Conservation (phyloP, 2,888 invertebrate species). For the Nomada fabriciana region DNA sequence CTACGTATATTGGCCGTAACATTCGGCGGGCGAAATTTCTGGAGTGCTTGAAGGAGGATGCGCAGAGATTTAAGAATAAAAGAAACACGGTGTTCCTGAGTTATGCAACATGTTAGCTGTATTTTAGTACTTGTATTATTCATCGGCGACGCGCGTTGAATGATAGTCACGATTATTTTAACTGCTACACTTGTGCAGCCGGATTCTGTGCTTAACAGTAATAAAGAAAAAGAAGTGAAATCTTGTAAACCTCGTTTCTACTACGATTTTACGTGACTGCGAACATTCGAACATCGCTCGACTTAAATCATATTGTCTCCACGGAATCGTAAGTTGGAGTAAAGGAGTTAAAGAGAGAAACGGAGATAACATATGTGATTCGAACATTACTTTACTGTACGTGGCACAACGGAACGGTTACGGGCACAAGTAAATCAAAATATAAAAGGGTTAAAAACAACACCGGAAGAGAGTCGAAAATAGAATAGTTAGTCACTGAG, state of each 20-base stretch:
- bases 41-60: background rate
- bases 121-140: no score
- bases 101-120: no score
- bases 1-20: background rate
- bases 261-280: no score
- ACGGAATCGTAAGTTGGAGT: background rate
- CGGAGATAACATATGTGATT: background rate
- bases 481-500: constrained; percentile 57
- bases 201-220: no score
- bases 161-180: no score
- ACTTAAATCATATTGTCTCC: background rate
- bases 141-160: no score
- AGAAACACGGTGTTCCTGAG: no score
- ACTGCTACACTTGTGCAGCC: no score
- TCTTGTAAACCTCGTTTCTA: background rate
- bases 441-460: constrained; percentile 57
- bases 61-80: no score
- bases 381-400: background rate
- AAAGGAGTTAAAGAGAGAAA: background rate
- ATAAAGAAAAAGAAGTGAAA: background rate
- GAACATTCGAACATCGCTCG: background rate
- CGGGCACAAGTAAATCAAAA: constrained; percentile 43
- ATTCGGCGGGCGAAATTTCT: background rate
- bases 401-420: constrained; percentile 3
- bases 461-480: constrained; percentile 60